These are phyloP conservation scores for Papilio glaucus DNA, from an alignment of 1,140 invertebrate genomes.

Conservation along the genomic window DNA sequence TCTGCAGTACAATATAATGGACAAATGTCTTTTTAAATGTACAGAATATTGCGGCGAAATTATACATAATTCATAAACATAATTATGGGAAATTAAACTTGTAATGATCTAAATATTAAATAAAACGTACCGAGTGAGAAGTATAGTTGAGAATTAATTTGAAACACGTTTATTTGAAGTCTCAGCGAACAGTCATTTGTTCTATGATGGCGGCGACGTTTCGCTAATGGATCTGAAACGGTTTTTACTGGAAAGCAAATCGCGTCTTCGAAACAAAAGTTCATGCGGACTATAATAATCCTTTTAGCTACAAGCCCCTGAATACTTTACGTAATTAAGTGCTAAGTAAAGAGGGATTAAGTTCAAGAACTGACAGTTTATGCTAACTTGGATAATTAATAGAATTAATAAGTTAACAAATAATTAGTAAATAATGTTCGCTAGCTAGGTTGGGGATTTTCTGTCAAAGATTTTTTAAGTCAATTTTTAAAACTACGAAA, in stretches of 20 bases:
- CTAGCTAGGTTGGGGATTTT: too few species aligned
- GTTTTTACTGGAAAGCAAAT: conserved; percentile 1
- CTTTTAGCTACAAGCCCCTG: not conserved
- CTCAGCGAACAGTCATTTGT: conserved; percentile 5
- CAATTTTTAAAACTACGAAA: too few species aligned
- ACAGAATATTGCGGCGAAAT: not conserved
- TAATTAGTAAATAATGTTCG: too few species aligned
- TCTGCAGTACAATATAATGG: not conserved
- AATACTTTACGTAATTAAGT: not conserved
- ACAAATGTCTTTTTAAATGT: not conserved
- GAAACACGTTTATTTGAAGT: not conserved
- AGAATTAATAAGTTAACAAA: too few species aligned
- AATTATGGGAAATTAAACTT: not conserved
- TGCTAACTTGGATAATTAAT: too few species aligned
- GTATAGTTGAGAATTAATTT: conserved; percentile 1
- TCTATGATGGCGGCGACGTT: not conserved
- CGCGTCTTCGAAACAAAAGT: conserved; percentile 1
- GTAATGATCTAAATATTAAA: not conserved
- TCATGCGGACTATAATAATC: not conserved
- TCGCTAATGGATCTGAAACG: conserved; percentile 1
- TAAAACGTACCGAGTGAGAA: not conserved
- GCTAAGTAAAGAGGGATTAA: not conserved
- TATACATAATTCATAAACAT: not conserved
- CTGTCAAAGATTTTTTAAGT: too few species aligned
- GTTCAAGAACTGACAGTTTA: not conserved